Evolutionary conservation across 2,888 invertebrate species (phyloP).

Genomic region (Rhagonycha fulva): DNA sequence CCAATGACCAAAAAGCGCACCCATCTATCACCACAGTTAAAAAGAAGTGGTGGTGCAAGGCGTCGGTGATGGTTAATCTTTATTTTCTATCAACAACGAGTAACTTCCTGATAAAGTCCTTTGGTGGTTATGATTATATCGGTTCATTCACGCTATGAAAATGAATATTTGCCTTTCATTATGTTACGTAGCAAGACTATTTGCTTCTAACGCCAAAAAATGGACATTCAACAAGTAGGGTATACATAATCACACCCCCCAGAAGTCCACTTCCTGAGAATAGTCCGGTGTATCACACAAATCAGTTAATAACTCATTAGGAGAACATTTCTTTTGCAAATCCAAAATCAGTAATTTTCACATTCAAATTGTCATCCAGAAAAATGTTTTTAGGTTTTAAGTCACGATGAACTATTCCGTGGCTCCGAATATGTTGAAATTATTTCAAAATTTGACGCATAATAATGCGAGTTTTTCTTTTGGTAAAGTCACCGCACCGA

Average conservation of each 20-base stretch:
- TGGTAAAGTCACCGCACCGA: conserved; percentile 94
- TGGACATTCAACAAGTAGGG: conserved; percentile 95
- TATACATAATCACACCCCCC: conserved; percentile 99
- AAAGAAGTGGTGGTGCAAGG: conserved; percentile 93
- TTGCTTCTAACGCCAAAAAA: conserved; percentile 99
- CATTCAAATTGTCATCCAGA: conserved; percentile 91
- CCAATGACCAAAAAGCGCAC: conserved; percentile 99
- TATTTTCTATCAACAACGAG: conserved; percentile 89
- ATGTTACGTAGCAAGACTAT: conserved; percentile 99
- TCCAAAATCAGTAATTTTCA: conserved; percentile 99
- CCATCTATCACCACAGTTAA: conserved; percentile 92
- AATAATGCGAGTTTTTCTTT: conserved; percentile 96
- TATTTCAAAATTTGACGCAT: conserved; percentile 86
- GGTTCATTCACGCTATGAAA: conserved; percentile 96
- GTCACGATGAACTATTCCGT: conserved; percentile 90
- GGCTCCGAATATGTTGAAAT: conserved; percentile 86
- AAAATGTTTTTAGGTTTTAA: conserved; percentile 96
- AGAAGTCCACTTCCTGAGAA: conserved; percentile 89
- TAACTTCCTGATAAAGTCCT: conserved; percentile 88
- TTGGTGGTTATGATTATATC: conserved; percentile 93
- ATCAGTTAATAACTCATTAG: conserved; percentile 83
- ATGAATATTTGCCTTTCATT: conserved; percentile 98
- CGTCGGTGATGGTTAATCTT: conserved; percentile 82
- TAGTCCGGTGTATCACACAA: conserved; percentile 95
- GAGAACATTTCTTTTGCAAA: conserved; percentile 85